Evolutionary conservation across 2,113 vertebrate species (phyloP).

Genomic region (Protobothrops flavoviridis): DNA sequence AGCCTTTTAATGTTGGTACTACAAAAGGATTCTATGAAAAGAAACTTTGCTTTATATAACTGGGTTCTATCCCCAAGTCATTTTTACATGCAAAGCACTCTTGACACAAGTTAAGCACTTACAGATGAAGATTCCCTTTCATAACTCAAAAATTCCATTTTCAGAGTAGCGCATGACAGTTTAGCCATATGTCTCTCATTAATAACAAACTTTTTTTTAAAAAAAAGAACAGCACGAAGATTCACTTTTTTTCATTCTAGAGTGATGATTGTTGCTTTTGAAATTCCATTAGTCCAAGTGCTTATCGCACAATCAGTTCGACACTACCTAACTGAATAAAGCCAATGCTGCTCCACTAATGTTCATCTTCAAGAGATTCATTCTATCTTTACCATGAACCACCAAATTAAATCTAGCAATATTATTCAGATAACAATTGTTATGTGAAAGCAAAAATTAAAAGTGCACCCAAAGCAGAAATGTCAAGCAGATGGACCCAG

Average conservation of each 20-base stretch:
- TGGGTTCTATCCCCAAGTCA: conserved; percentile 51
- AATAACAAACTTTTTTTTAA: neutral
- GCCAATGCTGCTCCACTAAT: neutral
- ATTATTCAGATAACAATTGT: neutral
- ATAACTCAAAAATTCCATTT: conserved; percentile 43
- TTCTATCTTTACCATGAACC: neutral
- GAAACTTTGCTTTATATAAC: conserved; percentile 58
- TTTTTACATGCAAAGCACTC: conserved; percentile 63
- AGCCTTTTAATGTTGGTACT: conserved; percentile 64
- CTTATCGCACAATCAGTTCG: neutral
- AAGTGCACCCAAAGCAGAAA: neutral
- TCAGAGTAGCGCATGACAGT: conserved; percentile 33
- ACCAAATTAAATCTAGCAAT: neutral
- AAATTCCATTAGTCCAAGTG: conserved; percentile 3
- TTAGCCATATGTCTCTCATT: conserved; percentile 41
- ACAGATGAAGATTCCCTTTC: conserved; percentile 50
- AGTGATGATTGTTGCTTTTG: conserved; percentile 8
- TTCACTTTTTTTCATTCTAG: neutral
- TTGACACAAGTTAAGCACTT: conserved; percentile 38
- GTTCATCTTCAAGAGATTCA: neutral
- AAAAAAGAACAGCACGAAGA: neutral
- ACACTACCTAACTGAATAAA: neutral
- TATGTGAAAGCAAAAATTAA: neutral
- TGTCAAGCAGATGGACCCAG: neutral
- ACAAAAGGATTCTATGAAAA: conserved; percentile 64